Conservation (phyloP, 2,888 invertebrate genomes). For the Macrophya alboannulata region DNA sequence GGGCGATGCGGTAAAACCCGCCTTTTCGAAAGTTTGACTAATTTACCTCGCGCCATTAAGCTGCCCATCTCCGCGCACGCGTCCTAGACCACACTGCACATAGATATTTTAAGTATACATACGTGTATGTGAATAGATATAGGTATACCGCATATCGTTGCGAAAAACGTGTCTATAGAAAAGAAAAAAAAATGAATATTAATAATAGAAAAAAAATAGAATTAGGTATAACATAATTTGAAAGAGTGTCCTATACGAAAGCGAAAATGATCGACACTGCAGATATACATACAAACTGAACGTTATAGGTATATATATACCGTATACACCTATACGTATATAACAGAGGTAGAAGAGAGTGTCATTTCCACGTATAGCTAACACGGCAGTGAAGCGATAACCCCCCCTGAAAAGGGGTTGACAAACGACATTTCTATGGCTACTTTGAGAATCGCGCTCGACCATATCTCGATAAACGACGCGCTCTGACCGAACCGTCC, state of each 20-base stretch:
- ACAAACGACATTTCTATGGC: constrained; percentile 51
- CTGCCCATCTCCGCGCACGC: not conserved
- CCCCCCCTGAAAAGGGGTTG: constrained; percentile 48
- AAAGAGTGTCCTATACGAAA: too few species aligned
- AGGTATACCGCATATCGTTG: not conserved
- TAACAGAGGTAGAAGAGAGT: not conserved
- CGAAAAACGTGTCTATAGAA: not conserved
- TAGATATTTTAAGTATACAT: not conserved
- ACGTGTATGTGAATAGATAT: not conserved
- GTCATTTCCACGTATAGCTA: constrained; percentile 19
- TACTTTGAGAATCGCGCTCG: constrained; percentile 46
- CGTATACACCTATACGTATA: too few species aligned
- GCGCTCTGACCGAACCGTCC: constrained; percentile 15
- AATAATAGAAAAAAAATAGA: not conserved
- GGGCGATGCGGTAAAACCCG: not conserved
- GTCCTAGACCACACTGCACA: not conserved
- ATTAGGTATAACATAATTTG: not conserved
- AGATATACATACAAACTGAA: not conserved
- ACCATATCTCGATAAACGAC: constrained; percentile 28
- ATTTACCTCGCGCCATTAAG: constrained; percentile 16
- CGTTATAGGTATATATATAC: not conserved
- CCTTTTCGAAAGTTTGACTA: constrained; percentile 6
- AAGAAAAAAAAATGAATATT: not conserved
- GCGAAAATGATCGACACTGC: too few species aligned
- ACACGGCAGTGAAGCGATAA: constrained; percentile 19